Base-by-base conservation (phyloP, 2,113 vertebrate genomes). In the Aythya baeri region DNA sequence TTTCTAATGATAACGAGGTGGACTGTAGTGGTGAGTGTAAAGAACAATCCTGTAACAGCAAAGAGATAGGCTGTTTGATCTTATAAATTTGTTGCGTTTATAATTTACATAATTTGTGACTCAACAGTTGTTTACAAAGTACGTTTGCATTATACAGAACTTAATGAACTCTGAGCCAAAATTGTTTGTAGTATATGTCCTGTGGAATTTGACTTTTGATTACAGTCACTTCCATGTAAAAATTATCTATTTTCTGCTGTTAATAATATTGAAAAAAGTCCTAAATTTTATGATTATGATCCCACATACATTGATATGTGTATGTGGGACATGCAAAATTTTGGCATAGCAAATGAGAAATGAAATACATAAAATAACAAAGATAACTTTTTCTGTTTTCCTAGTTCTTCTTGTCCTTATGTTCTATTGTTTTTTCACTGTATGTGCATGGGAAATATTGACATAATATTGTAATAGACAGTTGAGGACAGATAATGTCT, bases 101-200 rank as follows among this genome's bases (percentile, higher is more conserved):
- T 55, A 81, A 95, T 86, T 77, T 74, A 34, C 49, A 67, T 83
- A 43, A 11, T 34, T 76, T 58, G 23, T 89, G 81, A 91, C 55
- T 95, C 44, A 83, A 77, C 29, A 83, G 41, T 55, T 91, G 58
- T 67, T 94, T 91, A 68, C 54, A 66, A 91, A 92, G 80, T 52
- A 70, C 11, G 6, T 71, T 89, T 80, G 71, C 79, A 32, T 83
- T 38, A 36, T 55, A 50, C 36, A 43, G 75, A 91, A 78, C 26
- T 57, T 57, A 38, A 88, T 31, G 32, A 17, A 59, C 63, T 58
- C 55, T 83, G 61, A 83, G 57, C 9, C 38, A 77, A 80, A 59
- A 0, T 0, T 57, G 70, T 75, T 65, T 78, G 46, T 25, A 86
- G 44, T 32, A 66, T 80, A 91, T 77, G 61, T 49, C 23, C 44